Evolutionary conservation across 2,888 invertebrate genomes (phyloP).

Genomic region (Arge pagana): DNA sequence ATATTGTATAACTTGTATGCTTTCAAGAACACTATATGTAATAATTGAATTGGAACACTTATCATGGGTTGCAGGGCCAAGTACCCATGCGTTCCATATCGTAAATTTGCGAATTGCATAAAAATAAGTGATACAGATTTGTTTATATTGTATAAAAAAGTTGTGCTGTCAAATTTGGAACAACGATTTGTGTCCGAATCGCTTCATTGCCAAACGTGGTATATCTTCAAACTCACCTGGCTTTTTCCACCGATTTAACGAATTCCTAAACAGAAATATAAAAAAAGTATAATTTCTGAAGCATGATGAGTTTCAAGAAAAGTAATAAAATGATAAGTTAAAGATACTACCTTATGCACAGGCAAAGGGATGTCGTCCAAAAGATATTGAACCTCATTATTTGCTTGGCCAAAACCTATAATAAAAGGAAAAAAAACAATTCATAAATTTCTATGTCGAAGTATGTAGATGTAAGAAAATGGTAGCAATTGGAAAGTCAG

Average conservation of each 20-base stretch:
- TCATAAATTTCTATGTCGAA: conserved; percentile 2
- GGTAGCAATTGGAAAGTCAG: no score
- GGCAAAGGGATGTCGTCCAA: conserved; percentile 66
- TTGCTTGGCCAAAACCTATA: conserved; percentile 73
- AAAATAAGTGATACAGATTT: background rate
- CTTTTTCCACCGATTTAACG: conserved; percentile 47
- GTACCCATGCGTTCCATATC: no score
- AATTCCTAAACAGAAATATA: conserved; percentile 45
- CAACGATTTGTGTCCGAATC: no score
- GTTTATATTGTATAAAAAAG: no score
- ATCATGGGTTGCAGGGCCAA: no score
- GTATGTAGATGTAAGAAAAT: conserved; percentile 16
- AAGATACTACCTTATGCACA: conserved; percentile 61
- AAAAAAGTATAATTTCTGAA: conserved; percentile 22
- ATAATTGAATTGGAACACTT: no score
- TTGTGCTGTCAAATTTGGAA: no score
- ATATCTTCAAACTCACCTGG: conserved; percentile 45
- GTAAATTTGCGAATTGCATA: no score
- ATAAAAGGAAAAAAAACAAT: conserved; percentile 37
- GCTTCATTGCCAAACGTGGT: no score
- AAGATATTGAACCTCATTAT: conserved; percentile 71
- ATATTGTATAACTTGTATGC: no score
- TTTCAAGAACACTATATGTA: no score
- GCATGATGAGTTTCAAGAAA: conserved; percentile 14
- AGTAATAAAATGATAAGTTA: conserved; percentile 32